Evolutionary conservation across 2,888 invertebrate genomes (phyloP).

Genomic region (Macaria liturata): DNA sequence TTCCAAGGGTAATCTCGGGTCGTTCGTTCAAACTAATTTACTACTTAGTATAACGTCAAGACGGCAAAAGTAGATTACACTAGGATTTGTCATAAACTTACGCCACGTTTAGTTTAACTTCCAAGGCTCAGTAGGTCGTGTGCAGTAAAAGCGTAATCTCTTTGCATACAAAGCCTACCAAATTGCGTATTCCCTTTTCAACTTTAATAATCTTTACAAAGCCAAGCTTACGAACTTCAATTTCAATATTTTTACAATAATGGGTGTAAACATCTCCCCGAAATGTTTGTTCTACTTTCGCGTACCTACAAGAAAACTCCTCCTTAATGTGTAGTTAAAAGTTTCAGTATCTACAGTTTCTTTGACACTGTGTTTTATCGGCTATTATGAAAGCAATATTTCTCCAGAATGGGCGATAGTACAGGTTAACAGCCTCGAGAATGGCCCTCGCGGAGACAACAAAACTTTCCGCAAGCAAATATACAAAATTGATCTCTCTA

Average conservation of each 20-base stretch:
- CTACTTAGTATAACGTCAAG: conserved; percentile 33
- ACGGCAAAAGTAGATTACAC: conserved; percentile 36
- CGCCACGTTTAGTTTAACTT: conserved; percentile 30
- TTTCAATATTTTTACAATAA: conserved; percentile 19
- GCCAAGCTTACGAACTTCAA: conserved; percentile 21
- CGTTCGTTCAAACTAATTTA: conserved; percentile 41
- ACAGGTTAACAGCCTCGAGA: conserved; percentile 27
- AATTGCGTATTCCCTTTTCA: conserved; percentile 32
- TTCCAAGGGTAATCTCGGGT: conserved; percentile 33
- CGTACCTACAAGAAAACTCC: not conserved
- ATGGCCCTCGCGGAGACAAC: conserved; percentile 25
- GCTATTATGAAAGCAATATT: conserved; percentile 45
- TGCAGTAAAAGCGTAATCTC: conserved; percentile 26
- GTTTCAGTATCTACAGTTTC: conserved; percentile 12
- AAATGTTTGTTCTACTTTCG: conserved; percentile 2
- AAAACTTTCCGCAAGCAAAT: conserved; percentile 24
- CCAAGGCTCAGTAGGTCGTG: conserved; percentile 14
- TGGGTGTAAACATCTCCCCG: not conserved
- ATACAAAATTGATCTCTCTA: conserved; percentile 19
- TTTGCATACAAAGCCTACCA: conserved; percentile 30
- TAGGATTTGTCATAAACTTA: conserved; percentile 37
- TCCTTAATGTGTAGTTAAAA: conserved; percentile 18
- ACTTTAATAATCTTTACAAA: conserved; percentile 30
- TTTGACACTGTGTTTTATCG: conserved; percentile 37
- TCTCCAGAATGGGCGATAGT: conserved; percentile 48